These are phyloP conservation scores for Sitta carolinensis DNA, from an alignment of 2,797 vertebrate species.

Conservation along the genomic window DNA sequence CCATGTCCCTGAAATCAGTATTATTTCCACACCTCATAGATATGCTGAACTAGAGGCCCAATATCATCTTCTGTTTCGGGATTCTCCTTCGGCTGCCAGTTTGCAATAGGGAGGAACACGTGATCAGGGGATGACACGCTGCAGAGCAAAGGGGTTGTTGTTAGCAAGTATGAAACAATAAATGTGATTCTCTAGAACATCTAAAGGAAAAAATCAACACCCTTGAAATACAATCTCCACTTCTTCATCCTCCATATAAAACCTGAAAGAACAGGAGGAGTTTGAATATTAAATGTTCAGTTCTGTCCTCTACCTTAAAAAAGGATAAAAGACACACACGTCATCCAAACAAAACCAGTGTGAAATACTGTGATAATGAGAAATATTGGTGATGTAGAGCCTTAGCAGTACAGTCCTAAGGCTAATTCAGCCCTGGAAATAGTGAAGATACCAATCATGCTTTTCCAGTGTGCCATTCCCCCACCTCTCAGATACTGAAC, in stretches of 20 bases:
- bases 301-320: background rate
- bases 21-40: slow-evolving; percentile 85
- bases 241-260: background rate
- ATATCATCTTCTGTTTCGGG: slow-evolving; percentile 88
- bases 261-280: background rate
- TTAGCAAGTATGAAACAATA: background rate
- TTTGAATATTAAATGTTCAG: background rate
- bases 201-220: background rate
- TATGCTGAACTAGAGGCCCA: slow-evolving; percentile 89
- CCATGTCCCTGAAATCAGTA: background rate
- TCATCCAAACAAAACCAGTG: background rate
- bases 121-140: slow-evolving; percentile 90
- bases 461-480: background rate
- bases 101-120: slow-evolving; percentile 92
- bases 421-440: background rate
- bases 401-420: background rate
- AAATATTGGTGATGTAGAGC: background rate
- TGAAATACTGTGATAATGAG: background rate
- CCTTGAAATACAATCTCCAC: background rate
- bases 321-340: rapidly evolving
- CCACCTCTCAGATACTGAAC: background rate
- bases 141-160: slow-evolving; percentile 42
- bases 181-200: background rate
- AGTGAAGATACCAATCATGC: background rate
- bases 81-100: slow-evolving; percentile 86